Percentiles rank a stretch among this genome's conserved stretches.
Conservation (phyloP, 2,888 invertebrate genomes). For the Trilocha varians region DNA sequence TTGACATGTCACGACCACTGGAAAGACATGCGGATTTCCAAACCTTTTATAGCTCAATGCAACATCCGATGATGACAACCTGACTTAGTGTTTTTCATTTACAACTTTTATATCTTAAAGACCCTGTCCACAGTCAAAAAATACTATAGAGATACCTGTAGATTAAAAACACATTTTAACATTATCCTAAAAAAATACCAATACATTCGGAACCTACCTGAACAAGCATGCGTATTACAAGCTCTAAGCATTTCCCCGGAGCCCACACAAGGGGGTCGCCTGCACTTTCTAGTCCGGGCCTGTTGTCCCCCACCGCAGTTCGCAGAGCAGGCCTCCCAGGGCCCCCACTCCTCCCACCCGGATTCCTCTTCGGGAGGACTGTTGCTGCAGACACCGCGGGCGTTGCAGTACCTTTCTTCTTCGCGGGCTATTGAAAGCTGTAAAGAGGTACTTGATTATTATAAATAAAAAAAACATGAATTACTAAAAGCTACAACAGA, state of each 20-base stretch:
- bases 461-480: neutral
- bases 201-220: conserved; percentile 43
- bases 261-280: conserved; percentile 67
- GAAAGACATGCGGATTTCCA: no score
- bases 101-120: no score
- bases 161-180: no score
- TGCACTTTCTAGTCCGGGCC: conserved; percentile 72
- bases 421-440: conserved; percentile 82
- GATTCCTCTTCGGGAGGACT: conserved; percentile 35
- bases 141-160: no score
- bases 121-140: no score
- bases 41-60: no score
- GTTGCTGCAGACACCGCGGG: conserved; percentile 76
- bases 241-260: conserved; percentile 75
- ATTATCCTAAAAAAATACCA: no score
- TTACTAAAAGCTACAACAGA: neutral
- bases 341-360: conserved; percentile 48
- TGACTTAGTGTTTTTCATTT: no score
- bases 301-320: conserved; percentile 75
- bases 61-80: no score
- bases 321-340: conserved; percentile 50
- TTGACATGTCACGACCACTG: no score
- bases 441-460: neutral
- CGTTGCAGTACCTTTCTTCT: conserved; percentile 84
- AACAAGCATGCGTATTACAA: conserved; percentile 84